Conservation (phyloP, 2,797 vertebrate species). For the Xyrichtys novacula region DNA sequence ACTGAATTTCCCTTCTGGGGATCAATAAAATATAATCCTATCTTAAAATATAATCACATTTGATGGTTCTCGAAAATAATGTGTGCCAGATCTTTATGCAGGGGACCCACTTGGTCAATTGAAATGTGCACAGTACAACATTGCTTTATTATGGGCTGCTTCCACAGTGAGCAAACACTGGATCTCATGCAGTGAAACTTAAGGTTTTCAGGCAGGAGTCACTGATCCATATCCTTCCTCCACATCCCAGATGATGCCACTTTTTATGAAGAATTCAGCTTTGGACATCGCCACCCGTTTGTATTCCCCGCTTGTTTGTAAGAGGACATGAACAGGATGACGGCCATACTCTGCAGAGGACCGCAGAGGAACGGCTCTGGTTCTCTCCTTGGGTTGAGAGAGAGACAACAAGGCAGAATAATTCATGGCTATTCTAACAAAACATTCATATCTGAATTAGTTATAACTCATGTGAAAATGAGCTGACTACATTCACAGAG, state of each 20-base stretch:
- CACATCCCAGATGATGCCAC: slow-evolving; percentile 78
- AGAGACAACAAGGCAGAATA: background rate
- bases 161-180: slow-evolving; percentile 5
- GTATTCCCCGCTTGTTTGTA: slow-evolving; percentile 64
- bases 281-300: slow-evolving; percentile 69
- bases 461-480: too few relatives aligned
- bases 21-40: background rate
- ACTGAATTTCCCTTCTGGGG: too few relatives aligned
- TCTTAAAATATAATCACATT: background rate
- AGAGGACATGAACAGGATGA: slow-evolving; percentile 59
- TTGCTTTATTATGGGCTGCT: slow-evolving; percentile 29
- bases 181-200: background rate
- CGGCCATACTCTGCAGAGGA: slow-evolving; percentile 88
- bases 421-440: background rate
- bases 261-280: slow-evolving; percentile 87
- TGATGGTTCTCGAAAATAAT: background rate
- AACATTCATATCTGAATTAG: too few relatives aligned
- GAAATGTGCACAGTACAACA: slow-evolving; percentile 7
- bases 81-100: background rate
- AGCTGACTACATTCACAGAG: too few relatives aligned
- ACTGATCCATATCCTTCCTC: slow-evolving; percentile 82
- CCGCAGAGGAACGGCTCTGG: slow-evolving; percentile 80
- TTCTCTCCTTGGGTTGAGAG: slow-evolving; percentile 81
- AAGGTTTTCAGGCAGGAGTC: slow-evolving; percentile 70
- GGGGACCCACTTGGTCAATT: background rate